Conservation (phyloP, 2,113 vertebrate species). For the Nerophis ophidion region DNA sequence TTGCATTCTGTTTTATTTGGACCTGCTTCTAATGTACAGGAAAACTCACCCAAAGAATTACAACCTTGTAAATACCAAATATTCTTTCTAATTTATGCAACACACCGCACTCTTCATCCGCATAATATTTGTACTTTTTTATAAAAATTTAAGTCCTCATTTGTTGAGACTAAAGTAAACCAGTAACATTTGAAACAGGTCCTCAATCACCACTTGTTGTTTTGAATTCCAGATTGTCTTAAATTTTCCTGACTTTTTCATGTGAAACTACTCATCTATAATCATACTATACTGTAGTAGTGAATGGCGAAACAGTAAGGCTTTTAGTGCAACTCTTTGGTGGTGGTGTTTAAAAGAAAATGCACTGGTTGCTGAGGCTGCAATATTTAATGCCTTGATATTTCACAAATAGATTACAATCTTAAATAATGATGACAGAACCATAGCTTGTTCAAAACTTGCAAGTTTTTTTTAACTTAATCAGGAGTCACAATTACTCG, state of each 20-base stretch:
- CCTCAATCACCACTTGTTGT: constrained; percentile 61
- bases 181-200: constrained; percentile 78
- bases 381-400: constrained; percentile 12
- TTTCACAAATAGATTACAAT: constrained; percentile 4
- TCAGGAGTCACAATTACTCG: no score
- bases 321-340: constrained; percentile 68
- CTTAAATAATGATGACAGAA: not conserved
- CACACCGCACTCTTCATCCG: constrained; percentile 27
- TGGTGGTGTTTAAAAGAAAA: constrained; percentile 20
- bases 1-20: constrained; percentile 60
- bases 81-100: constrained; percentile 37
- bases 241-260: constrained; percentile 52
- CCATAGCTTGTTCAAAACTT: not conserved
- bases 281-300: constrained; percentile 52
- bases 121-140: constrained; percentile 35
- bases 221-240: constrained; percentile 60
- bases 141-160: constrained; percentile 11
- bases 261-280: constrained; percentile 45
- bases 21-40: constrained; percentile 77
- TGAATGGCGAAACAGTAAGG: constrained; percentile 71
- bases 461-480: no score
- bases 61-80: constrained; percentile 53
- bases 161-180: constrained; percentile 42
- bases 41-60: constrained; percentile 42
- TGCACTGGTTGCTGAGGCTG: not conserved